Evolutionary conservation across 2,797 vertebrate species (phyloP), one percentile per base, ranked within the genome.

Genomic region (Graptemys geographica): DNA sequence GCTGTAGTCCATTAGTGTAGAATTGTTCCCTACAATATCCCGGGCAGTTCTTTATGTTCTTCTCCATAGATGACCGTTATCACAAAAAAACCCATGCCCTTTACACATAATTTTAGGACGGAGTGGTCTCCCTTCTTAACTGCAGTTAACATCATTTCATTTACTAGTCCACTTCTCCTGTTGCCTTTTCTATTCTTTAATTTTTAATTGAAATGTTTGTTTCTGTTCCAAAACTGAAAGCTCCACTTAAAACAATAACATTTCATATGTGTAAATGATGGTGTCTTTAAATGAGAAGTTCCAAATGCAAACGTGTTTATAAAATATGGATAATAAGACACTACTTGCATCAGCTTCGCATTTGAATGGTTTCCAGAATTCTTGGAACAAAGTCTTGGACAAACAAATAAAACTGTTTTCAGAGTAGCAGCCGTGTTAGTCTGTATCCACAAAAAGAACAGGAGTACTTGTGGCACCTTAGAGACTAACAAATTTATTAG

Each of bases 291-390:
- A 51, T 76, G 15, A 15, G 6, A 56, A 41, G 3, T 57, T 19
- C 31, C 23, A 47, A 91, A 88, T 56, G 81, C 92, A 91, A 81
- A 11, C 81, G 8, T 2, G 84, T 59, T 1, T 0, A 11, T 53
- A 89, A 90, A 94, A 83, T 79, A 80, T 15, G 25, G 23, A 31
- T 37, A 87, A 55, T 86, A 83, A 88, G 11, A 82, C 55, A 47
- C 56, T 44, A 27, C 33, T 83, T 93, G 21, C 47, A 65, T 16
- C 49, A 37, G 37, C 33, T 81, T 33, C 16, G 5, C 9, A 57
- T 92, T 44, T 86, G 83, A 92, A 11, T 85, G 86, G 91, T 86
- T 89, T 84, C 13, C 79, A 8, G 27, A 86, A 72, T 92, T 87
- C 31, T 82, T 55, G 5, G 83, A 49, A 27, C 65, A 86, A 86